phyloP scores from a whole-genome alignment of 2,888 invertebrate genomes.

The Endomychus coccineus region DNA sequence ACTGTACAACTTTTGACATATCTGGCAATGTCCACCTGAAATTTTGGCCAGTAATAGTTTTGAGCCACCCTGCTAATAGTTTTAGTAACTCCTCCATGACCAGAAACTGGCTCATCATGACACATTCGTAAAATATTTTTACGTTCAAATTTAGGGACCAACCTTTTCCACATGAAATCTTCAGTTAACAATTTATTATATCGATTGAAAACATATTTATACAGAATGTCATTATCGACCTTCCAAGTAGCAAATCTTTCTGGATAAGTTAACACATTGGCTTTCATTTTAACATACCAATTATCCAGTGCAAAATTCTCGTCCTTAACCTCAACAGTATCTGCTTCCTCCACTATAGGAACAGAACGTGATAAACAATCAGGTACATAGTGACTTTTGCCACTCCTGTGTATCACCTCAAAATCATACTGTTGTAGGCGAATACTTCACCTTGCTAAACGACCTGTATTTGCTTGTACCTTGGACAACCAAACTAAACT shows the following conservation, averaged over 20 bases:
- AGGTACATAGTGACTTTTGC: constrained; percentile 10
- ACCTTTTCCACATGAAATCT: constrained; percentile 1
- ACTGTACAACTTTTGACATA: no score
- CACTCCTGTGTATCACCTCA: constrained; percentile 13
- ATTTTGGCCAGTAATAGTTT: constrained; percentile 12
- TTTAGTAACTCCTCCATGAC: constrained; percentile 13
- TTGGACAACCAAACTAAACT: constrained; percentile 14
- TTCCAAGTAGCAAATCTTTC: constrained; percentile 3
- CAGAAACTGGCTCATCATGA: constrained; percentile 5
- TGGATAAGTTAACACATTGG: neutral
- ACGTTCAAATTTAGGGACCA: constrained; percentile 5
- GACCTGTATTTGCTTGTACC: constrained; percentile 4
- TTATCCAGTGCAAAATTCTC: neutral
- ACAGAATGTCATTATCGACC: constrained; percentile 1
- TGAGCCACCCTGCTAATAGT: constrained; percentile 5
- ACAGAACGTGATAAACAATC: constrained; percentile 5
- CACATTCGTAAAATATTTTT: neutral
- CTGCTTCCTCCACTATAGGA: no score
- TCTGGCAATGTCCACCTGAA: no score
- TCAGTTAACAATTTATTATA: neutral
- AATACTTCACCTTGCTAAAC: constrained; percentile 8
- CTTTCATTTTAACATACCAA: constrained; percentile 1
- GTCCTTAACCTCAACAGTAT: neutral
- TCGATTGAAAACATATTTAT: neutral
- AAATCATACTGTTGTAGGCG: constrained; percentile 12